Evolutionary conservation across 2,797 vertebrate species (phyloP).

Genomic region (Galago senegalensis): DNA sequence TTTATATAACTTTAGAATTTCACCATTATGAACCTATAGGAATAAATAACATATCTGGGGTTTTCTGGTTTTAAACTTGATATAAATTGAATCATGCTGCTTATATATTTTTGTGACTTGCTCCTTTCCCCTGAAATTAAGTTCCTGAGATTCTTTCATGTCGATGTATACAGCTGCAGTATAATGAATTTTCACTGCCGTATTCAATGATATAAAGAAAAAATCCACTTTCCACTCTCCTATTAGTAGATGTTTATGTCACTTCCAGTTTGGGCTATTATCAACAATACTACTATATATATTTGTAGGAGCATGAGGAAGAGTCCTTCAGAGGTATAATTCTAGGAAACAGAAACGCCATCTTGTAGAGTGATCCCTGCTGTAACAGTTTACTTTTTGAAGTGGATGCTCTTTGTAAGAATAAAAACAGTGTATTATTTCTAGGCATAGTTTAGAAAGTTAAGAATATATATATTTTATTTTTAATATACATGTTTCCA

Average conservation of each 20-base stretch:
- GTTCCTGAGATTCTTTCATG: background rate
- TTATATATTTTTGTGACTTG: background rate
- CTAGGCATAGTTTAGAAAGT: conserved; percentile 56
- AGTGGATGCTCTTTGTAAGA: conserved; percentile 63
- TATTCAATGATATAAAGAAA: background rate
- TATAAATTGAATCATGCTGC: background rate
- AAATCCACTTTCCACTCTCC: background rate
- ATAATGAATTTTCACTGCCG: background rate
- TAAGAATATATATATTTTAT: conserved; percentile 19
- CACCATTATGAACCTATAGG: background rate
- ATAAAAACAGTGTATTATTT: conserved; percentile 54
- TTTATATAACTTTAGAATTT: background rate
- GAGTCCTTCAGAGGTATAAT: background rate
- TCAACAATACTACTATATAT: background rate
- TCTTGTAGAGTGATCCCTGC: background rate
- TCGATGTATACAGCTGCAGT: background rate
- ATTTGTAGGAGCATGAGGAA: background rate
- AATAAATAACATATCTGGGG: background rate
- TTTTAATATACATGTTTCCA: conserved; percentile 18
- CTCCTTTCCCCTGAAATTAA: background rate
- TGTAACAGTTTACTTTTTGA: conserved; percentile 65
- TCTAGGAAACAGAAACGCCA: background rate
- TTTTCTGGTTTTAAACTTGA: background rate
- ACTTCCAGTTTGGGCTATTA: background rate
- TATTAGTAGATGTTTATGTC: background rate